phyloP scores from a whole-genome alignment of 2,888 invertebrate species.

The Phengaris alcon region DNA sequence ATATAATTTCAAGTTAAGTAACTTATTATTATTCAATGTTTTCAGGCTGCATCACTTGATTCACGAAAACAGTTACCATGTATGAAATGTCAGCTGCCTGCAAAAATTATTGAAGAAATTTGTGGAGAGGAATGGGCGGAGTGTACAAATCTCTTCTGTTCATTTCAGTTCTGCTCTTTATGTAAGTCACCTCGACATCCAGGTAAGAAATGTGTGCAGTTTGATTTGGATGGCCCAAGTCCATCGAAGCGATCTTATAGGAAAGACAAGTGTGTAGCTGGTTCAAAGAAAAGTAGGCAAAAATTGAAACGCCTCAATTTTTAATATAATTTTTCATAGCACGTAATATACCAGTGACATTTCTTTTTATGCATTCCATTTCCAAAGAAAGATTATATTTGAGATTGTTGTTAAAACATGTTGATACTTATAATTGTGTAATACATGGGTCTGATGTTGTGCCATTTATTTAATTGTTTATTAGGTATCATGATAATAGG shows the following conservation, averaged over 20 bases:
- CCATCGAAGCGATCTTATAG: slow-evolving; percentile 60
- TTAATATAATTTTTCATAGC: slow-evolving; percentile 29
- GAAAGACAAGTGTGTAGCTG: slow-evolving; percentile 59
- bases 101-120: slow-evolving; percentile 65
- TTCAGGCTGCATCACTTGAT: slow-evolving; percentile 67
- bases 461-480: slow-evolving; percentile 43
- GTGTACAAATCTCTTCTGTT: slow-evolving; percentile 71
- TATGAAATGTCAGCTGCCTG: slow-evolving; percentile 64
- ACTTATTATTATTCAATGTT: slow-evolving; percentile 35
- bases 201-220: slow-evolving; percentile 63
- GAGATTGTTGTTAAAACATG: slow-evolving; percentile 42
- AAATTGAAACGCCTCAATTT: slow-evolving; percentile 61
- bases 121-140: slow-evolving; percentile 76
- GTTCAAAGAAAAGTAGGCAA: slow-evolving; percentile 66
- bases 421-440: slow-evolving; percentile 42
- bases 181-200: slow-evolving; percentile 67
- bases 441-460: slow-evolving; percentile 46
- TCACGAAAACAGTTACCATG: slow-evolving; percentile 61
- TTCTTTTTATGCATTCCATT: slow-evolving; percentile 56
- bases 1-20: not conserved
- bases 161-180: slow-evolving; percentile 74
- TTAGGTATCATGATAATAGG: slow-evolving; percentile 11
- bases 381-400: slow-evolving; percentile 48
- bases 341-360: slow-evolving; percentile 49
- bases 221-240: slow-evolving; percentile 69